Evolutionary conservation across 2,888 invertebrate species (phyloP).

Genomic region (Lypha dubia): DNA sequence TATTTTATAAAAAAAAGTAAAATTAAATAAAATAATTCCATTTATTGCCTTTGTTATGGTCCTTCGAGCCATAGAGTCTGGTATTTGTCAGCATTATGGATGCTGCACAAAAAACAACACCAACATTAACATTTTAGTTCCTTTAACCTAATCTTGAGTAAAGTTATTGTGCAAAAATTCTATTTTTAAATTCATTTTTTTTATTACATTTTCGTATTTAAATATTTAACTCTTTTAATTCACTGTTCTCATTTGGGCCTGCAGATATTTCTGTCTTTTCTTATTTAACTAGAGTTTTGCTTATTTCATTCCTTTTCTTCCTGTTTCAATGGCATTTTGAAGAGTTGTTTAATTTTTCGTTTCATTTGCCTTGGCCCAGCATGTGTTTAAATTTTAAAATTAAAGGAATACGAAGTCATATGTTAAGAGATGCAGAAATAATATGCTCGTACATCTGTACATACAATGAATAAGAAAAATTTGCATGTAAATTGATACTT

Average conservation of each 20-base stretch:
- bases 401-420: slow-evolving; percentile 46
- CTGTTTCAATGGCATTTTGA: slow-evolving; percentile 35
- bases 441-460: neutral
- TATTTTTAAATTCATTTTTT: neutral
- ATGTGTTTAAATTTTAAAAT: slow-evolving; percentile 45
- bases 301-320: neutral
- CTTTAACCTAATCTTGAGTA: too few relatives aligned
- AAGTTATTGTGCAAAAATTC: neutral
- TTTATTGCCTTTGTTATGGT: too few relatives aligned
- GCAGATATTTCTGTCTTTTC: neutral
- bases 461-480: slow-evolving; percentile 32
- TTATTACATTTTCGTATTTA: neutral
- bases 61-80: too few relatives aligned
- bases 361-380: slow-evolving; percentile 34
- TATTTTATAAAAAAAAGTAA: too few relatives aligned
- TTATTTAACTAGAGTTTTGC: slow-evolving; percentile 8
- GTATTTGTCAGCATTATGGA: too few relatives aligned
- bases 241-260: neutral
- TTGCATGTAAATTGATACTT: slow-evolving; percentile 64
- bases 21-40: too few relatives aligned
- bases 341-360: slow-evolving; percentile 15
- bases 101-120: too few relatives aligned
- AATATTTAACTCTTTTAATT: slow-evolving; percentile 38
- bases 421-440: slow-evolving; percentile 6
- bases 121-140: too few relatives aligned